Percentiles rank a stretch among this genome's conserved stretches.
Evolutionary conservation across 2,797 vertebrate species (phyloP).

Genomic region (Rhinatrema bivittatum): DNA sequence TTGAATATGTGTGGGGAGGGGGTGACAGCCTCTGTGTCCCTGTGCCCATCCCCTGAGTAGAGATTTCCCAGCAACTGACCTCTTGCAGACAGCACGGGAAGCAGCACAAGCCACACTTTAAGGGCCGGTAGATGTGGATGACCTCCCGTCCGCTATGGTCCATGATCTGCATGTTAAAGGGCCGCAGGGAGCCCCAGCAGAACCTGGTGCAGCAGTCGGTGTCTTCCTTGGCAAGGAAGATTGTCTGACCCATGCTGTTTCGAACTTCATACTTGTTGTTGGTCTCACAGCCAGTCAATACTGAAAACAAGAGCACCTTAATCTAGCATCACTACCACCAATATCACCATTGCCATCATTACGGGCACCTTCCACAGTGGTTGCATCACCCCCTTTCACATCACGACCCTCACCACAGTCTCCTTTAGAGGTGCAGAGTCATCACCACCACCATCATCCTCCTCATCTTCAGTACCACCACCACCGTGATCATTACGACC

Average conservation of each 20-base stretch:
- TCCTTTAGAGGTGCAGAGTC: too few relatives aligned
- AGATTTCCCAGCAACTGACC: constrained; percentile 36
- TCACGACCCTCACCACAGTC: too few relatives aligned
- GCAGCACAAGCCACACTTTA: constrained; percentile 74
- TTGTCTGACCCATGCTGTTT: constrained; percentile 72
- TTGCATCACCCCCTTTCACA: too few relatives aligned
- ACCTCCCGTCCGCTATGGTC: constrained; percentile 71
- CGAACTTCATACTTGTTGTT: constrained; percentile 81
- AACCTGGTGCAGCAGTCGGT: constrained; percentile 80
- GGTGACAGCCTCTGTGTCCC: too few relatives aligned
- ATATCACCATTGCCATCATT: too few relatives aligned
- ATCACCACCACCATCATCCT: too few relatives aligned
- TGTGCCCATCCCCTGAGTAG: background rate
- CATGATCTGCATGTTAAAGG: constrained; percentile 76
- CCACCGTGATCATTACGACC: too few relatives aligned
- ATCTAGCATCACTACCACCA: too few relatives aligned
- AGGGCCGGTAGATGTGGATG: constrained; percentile 74
- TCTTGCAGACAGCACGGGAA: constrained; percentile 84
- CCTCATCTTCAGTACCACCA: too few relatives aligned
- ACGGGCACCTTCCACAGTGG: too few relatives aligned
- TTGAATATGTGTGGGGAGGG: too few relatives aligned
- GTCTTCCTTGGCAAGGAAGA: constrained; percentile 78
- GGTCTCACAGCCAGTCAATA: constrained; percentile 70
- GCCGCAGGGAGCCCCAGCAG: constrained; percentile 77
- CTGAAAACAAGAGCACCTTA: constrained; percentile 33